These are phyloP conservation scores for Actinia tenebrosa DNA, from an alignment of 64 coral and sea anemone genomes.

Conservation along the genomic window DNA sequence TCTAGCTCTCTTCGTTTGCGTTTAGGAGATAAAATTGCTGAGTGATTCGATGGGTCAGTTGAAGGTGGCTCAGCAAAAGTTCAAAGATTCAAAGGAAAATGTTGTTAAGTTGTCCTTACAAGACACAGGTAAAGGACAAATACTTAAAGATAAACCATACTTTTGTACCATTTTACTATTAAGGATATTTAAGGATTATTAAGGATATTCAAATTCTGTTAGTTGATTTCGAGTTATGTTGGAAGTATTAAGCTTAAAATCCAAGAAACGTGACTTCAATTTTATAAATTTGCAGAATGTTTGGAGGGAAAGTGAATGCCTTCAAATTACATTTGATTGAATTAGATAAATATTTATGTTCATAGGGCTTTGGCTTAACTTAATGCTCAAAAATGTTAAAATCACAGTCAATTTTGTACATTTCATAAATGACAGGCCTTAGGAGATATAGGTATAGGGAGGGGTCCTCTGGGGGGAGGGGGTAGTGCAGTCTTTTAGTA, in stretches of 20 bases:
- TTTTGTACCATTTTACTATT: neutral
- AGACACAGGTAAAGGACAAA: constrained; percentile 50
- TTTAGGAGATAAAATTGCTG: constrained; percentile 90
- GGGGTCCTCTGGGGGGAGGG: no score
- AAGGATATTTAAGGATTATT: no score
- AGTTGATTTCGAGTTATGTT: no score
- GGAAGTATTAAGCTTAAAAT: no score
- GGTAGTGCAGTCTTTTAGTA: no score
- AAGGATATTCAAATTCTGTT: neutral
- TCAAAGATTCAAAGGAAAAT: constrained; percentile 85
- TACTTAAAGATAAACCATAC: neutral
- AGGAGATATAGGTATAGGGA: no score
- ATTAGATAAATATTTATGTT: no score
- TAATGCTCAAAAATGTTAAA: no score
- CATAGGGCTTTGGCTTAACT: no score
- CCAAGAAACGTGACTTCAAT: neutral
- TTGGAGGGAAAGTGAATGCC: neutral
- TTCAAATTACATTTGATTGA: no score
- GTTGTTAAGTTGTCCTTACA: constrained; percentile 70
- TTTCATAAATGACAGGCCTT: no score
- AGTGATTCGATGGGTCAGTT: constrained; percentile 83
- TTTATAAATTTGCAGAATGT: neutral
- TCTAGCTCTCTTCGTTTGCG: neutral
- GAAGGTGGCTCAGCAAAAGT: constrained; percentile 95
- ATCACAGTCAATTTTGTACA: no score